A percentile compares a stretch with the other conserved stretches of the same genome.
Conservation (phyloP, 2,888 invertebrate genomes). For the Drosophila mulleri region DNA sequence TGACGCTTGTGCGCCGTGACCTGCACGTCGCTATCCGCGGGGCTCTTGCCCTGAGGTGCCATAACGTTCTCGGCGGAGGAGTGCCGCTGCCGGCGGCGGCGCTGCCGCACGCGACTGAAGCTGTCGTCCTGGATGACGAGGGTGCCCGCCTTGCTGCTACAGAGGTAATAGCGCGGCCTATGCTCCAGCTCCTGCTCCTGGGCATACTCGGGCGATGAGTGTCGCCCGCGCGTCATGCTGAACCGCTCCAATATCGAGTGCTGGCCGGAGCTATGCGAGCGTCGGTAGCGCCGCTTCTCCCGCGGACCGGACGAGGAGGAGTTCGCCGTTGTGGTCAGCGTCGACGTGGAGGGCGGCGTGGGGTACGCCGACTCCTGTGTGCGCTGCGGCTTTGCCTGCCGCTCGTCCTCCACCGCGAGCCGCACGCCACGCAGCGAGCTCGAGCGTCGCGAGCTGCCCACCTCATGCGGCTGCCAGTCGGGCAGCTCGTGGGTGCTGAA, state of each 20-base stretch:
- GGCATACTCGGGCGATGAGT: constrained; percentile 83
- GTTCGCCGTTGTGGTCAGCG: constrained; percentile 67
- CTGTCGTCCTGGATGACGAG: constrained; percentile 86
- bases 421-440: constrained; percentile 81
- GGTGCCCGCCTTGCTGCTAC: constrained; percentile 86
- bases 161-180: constrained; percentile 85
- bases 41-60: constrained; percentile 1
- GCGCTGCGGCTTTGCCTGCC: constrained; percentile 15
- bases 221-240: constrained; percentile 82
- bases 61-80: constrained; percentile 74
- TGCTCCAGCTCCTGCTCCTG: constrained; percentile 63
- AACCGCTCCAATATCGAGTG: constrained; percentile 83
- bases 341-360: constrained; percentile 74
- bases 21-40: constrained; percentile 40
- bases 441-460: constrained; percentile 66
- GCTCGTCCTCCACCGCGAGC: constrained; percentile 61
- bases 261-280: constrained; percentile 77
- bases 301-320: constrained; percentile 78
- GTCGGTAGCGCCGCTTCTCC: constrained; percentile 82
- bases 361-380: constrained; percentile 44
- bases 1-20: constrained; percentile 33
- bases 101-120: constrained; percentile 79
- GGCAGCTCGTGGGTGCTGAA: constrained; percentile 70
- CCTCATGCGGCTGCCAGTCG: constrained; percentile 48
- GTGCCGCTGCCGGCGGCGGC: constrained; percentile 76